phyloP scores from a whole-genome alignment of 2,113 vertebrate species.

The Entosphenus tridentatus region DNA sequence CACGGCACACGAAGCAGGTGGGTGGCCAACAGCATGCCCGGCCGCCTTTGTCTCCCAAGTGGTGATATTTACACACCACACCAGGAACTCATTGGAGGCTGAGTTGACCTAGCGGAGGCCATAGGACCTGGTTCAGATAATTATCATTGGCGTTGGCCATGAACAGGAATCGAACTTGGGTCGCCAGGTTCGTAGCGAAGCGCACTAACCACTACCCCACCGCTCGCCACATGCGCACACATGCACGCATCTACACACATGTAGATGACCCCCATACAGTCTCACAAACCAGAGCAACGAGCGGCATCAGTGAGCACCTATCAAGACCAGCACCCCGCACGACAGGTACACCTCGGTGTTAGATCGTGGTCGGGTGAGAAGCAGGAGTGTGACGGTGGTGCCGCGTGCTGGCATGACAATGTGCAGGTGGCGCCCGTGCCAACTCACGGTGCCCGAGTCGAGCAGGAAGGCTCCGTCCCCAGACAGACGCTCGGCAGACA shows the following conservation, averaged over 20 bases:
- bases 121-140: background rate
- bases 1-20: too few relatives aligned
- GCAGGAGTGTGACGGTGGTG: background rate
- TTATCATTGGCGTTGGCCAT: too few relatives aligned
- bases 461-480: constrained; percentile 72
- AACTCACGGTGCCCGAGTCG: constrained; percentile 59
- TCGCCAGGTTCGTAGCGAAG: too few relatives aligned
- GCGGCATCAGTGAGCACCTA: constrained; percentile 9
- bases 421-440: background rate
- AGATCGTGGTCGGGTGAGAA: background rate
- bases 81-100: background rate
- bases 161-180: too few relatives aligned
- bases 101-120: background rate
- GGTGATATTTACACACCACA: background rate
- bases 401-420: background rate
- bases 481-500: constrained; percentile 70
- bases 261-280: background rate
- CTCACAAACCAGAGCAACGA: background rate
- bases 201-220: too few relatives aligned
- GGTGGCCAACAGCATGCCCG: too few relatives aligned
- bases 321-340: background rate
- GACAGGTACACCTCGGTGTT: background rate
- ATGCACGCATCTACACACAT: too few relatives aligned
- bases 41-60: too few relatives aligned
- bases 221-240: too few relatives aligned